These are phyloP conservation scores for Leptinotarsa texana DNA, from an alignment of 1,140 invertebrate species.

Conservation along the genomic window DNA sequence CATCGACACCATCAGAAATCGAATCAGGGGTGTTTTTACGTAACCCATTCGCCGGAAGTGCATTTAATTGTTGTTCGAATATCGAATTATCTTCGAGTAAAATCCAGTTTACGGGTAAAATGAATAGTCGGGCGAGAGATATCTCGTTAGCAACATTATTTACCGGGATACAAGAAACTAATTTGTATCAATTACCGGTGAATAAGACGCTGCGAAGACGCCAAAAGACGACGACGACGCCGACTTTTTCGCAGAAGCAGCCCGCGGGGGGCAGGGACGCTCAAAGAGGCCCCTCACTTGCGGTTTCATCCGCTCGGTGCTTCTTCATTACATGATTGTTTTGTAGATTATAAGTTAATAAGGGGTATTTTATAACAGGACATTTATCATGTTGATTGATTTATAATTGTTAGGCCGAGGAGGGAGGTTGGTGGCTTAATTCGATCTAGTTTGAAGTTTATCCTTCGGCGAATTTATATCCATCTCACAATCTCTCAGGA, in stretches of 20 bases:
- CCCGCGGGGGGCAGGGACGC: not conserved
- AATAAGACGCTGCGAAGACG: constrained; percentile 28
- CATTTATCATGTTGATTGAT: constrained; percentile 24
- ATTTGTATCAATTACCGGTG: constrained; percentile 32
- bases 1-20: constrained; percentile 18
- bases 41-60: constrained; percentile 28
- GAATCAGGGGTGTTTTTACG: constrained; percentile 26
- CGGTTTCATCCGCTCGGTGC: constrained; percentile 7
- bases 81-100: constrained; percentile 26
- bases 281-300: not conserved
- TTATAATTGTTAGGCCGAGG: not conserved
- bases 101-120: constrained; percentile 7
- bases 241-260: constrained; percentile 7
- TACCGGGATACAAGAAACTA: constrained; percentile 28
- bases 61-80: constrained; percentile 30
- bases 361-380: constrained; percentile 10
- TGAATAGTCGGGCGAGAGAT: constrained; percentile 27
- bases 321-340: constrained; percentile 25
- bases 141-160: constrained; percentile 30
- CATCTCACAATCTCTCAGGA: no score
- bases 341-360: constrained; percentile 22
- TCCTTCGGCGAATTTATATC: no score
- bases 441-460: not conserved
- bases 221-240: constrained; percentile 17
- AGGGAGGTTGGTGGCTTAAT: not conserved